These are phyloP conservation scores for Dryobates pubescens DNA, from an alignment of 2,797 vertebrate genomes.

Conservation along the genomic window DNA sequence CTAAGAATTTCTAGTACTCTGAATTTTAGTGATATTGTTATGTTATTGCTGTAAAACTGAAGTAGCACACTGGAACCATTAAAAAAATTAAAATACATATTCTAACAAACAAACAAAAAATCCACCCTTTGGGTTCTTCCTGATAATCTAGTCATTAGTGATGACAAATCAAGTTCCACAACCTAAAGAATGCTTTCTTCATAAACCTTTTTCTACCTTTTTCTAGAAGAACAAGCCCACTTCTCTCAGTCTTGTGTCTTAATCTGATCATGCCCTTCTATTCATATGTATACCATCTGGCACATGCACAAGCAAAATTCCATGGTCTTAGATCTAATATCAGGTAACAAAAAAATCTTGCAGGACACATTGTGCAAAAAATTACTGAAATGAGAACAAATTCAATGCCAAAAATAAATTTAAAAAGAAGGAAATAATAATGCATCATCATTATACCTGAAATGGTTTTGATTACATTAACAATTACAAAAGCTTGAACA, in stretches of 20 bases:
- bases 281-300: conserved; percentile 61
- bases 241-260: conserved; percentile 52
- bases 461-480: conserved; percentile 1
- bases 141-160: not conserved
- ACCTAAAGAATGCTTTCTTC: conserved; percentile 25
- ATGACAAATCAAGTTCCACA: not conserved
- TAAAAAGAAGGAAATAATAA: not conserved
- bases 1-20: not conserved
- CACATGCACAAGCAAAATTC: conserved; percentile 49
- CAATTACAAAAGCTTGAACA: not conserved
- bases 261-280: conserved; percentile 60
- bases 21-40: not conserved
- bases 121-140: not conserved
- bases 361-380: conserved; percentile 21
- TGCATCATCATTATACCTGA: not conserved
- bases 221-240: conserved; percentile 17
- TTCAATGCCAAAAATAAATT: not conserved
- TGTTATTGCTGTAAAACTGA: not conserved
- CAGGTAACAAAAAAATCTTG: conserved; percentile 58
- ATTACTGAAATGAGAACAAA: not conserved
- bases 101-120: not conserved
- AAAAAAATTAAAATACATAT: not conserved
- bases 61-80: not conserved
- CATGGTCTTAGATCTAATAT: conserved; percentile 38
- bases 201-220: conserved; percentile 11